phyloP scores from a whole-genome alignment of 1,140 invertebrate genomes.

The Diorhabda sublineata region DNA sequence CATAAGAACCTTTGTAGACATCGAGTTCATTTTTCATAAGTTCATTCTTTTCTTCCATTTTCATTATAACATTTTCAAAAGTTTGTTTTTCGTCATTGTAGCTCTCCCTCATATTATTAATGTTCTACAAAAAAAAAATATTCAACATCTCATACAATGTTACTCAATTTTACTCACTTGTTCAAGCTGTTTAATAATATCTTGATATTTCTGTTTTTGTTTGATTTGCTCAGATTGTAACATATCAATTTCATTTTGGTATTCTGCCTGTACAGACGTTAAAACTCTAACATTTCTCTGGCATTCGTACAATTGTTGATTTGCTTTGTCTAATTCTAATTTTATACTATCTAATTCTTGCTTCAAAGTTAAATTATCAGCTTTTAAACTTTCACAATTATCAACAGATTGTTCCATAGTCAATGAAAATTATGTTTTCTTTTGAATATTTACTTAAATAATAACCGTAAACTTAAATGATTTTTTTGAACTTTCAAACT shows the following conservation, averaged over 20 bases:
- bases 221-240: slow-evolving; percentile 20
- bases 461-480: no score
- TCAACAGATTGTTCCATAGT: not conserved
- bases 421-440: no score
- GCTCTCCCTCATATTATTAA: slow-evolving; percentile 4
- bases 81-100: slow-evolving; percentile 9
- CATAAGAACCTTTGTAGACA: slow-evolving; percentile 9
- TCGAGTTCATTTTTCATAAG: not conserved
- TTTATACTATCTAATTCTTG: slow-evolving; percentile 4
- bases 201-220: slow-evolving; percentile 13
- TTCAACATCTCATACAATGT: not conserved
- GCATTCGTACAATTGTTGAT: slow-evolving; percentile 25
- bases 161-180: not conserved
- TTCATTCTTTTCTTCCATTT: slow-evolving; percentile 21
- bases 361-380: slow-evolving; percentile 6
- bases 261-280: slow-evolving; percentile 19
- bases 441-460: no score
- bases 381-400: not conserved
- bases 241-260: slow-evolving; percentile 23
- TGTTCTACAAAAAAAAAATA: not conserved
- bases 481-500: no score
- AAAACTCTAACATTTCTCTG: slow-evolving; percentile 21
- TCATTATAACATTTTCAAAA: slow-evolving; percentile 9
- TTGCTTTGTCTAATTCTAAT: slow-evolving; percentile 18
- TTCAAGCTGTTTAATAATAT: slow-evolving; percentile 19